Base-by-base conservation (phyloP, 2,797 vertebrate genomes). In the Thunnus albacares region DNA sequence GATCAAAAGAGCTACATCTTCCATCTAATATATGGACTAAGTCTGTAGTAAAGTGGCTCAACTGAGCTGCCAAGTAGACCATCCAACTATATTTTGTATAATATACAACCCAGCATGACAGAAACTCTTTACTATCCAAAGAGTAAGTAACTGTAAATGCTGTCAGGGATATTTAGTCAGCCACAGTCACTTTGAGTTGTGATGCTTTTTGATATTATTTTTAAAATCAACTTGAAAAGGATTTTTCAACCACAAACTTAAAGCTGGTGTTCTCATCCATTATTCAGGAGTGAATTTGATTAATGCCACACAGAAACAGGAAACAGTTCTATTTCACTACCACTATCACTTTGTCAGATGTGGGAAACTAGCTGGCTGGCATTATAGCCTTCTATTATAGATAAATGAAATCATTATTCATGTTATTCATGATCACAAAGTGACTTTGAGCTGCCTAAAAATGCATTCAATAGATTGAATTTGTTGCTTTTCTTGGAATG, bases 241-340 rank as follows among this genome's bases (percentile, higher is more conserved):
- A 35, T 70, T 18, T 66, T 71, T 61, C 24, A 9, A 10, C 35
- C 41, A 45, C 45, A 51, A 30, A 64, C 35, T 55, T 53, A 70
- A 82, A 65, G n/a, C 45, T 65, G 15, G 5, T 65, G 49, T 68
- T 73, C 33, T 74, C 28, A 66, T 83, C 17, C 49, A 78, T 77
- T 71, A 85, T 81, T 84, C 58, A 82, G 53, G 17, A 52, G 17
- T 14, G 69, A 33, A 79, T 70, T 1, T 66, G 71, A 86, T 87
- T 53, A 74, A 81, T 75, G 49, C 65, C 59, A 55, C 47, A 53
- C 55, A 73, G 55, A 73, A 81, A 78, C 59, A 73, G 52, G 47
- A 70, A 87, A 81, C 53, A 56, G 47, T 75, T 85, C 71, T 59
- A 35, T 81, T 75, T 71, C 58, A 75, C 65, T 53, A 6, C 55